phyloP scores from a whole-genome alignment of 2,888 invertebrate genomes.

The Linyphia triangularis region DNA sequence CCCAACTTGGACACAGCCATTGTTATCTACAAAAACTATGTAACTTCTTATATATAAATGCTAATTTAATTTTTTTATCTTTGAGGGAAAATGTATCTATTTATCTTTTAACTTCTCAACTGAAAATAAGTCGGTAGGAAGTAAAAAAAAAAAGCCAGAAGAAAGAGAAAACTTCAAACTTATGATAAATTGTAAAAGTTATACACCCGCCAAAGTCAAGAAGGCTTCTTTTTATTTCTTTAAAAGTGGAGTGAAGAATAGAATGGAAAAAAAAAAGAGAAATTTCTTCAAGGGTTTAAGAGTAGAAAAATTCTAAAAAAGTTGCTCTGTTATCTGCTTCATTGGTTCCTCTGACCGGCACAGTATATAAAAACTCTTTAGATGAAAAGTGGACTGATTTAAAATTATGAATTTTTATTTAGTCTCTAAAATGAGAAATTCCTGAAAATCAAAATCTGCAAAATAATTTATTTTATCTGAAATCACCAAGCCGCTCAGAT shows the following conservation, averaged over 20 bases:
- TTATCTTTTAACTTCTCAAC: slow-evolving; percentile 8
- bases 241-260: slow-evolving; percentile 71
- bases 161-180: slow-evolving; percentile 41
- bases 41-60: neutral
- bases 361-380: slow-evolving; percentile 22
- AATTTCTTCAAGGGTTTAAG: slow-evolving; percentile 66
- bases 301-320: slow-evolving; percentile 65
- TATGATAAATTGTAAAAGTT: slow-evolving; percentile 75
- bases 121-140: slow-evolving; percentile 39
- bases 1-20: too few relatives aligned
- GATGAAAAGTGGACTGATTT: slow-evolving; percentile 52
- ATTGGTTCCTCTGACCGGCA: slow-evolving; percentile 68
- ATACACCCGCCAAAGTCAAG: slow-evolving; percentile 73
- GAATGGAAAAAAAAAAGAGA: slow-evolving; percentile 63
- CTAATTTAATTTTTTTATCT: neutral
- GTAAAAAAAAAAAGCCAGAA: slow-evolving; percentile 32
- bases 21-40: too few relatives aligned
- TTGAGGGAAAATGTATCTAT: neutral
- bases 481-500: too few relatives aligned
- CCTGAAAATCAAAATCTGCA: too few relatives aligned
- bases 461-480: too few relatives aligned
- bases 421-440: too few relatives aligned
- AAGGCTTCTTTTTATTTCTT: slow-evolving; percentile 54
- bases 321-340: slow-evolving; percentile 73
- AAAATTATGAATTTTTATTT: slow-evolving; percentile 27